Percentiles rank a stretch among this genome's conserved stretches.
These are phyloP conservation scores for Sepiola atlantica DNA, from an alignment of 2,888 invertebrate species.

Conservation along the genomic window DNA sequence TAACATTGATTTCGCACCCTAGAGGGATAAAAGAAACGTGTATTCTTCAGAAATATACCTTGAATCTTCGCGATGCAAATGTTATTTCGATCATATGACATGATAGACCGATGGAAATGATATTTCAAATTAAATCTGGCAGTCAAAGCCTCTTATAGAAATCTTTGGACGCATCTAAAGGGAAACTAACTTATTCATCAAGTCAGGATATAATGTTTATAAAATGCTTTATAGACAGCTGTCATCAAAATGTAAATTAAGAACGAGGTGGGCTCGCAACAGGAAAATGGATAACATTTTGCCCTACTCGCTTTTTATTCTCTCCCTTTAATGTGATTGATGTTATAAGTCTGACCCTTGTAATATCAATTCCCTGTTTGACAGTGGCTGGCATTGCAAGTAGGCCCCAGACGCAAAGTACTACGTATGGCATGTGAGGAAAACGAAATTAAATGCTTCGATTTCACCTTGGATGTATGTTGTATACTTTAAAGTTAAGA, in stretches of 20 bases:
- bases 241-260: not conserved
- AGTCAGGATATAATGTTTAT: not conserved
- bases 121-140: no score
- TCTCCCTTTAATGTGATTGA: not conserved
- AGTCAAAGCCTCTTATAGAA: no score
- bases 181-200: not conserved
- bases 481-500: not conserved
- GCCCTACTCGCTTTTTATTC: not conserved
- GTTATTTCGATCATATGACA: no score
- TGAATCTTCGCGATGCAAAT: no score
- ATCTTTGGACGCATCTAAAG: no score
- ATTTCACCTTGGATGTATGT: not conserved
- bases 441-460: not conserved
- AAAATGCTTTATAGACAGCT: slow-evolving; percentile 5
- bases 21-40: no score
- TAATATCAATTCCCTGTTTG: slow-evolving; percentile 18
- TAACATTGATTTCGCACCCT: no score
- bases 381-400: slow-evolving; percentile 19
- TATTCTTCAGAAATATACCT: no score
- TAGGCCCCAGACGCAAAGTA: not conserved
- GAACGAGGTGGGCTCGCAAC: not conserved
- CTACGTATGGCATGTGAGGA: not conserved
- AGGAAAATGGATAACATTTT: not conserved
- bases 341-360: not conserved
- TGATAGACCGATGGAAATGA: no score